Evolutionary conservation across 1,140 invertebrate species (phyloP), one percentile per base, ranked within the genome.

Genomic region (Conus betulinus): DNA sequence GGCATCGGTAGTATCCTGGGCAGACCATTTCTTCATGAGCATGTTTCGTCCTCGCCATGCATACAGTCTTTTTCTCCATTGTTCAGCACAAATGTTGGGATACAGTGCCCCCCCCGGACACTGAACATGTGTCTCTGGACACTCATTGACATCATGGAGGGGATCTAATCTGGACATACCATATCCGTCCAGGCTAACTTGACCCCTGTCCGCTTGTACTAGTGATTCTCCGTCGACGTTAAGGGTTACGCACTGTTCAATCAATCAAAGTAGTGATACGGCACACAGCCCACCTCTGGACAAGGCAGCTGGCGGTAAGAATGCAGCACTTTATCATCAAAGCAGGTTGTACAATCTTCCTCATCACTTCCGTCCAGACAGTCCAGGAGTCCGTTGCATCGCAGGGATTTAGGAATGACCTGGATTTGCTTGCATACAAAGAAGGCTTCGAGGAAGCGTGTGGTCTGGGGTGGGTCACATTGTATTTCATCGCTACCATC

Each of bases 401-500:
- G 52, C 55, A 10, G 17, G 20, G 39, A n/a, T 27, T 57, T 25
- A 8, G 85, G 4, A 7, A 90, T 17, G 0, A 82, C 27, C 87
- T 83, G 79, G 20, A 84, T 53, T 15, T 88, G 78, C 52, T n/a
- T 83, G 89, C 87, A 90, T 13, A 71, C 63, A 39, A 79, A 78
- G 17, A 87, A 71, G 0, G n/a, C 20, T 0, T 51, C 7, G 0
- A 67, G 82, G 23, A 88, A 57, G 11, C 23, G 3, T 15, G 1
- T 27, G n/a, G 63, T 52, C 25, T 71, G 23, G 8, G 87, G 60
- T 0, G 20, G 27, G 0, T 76, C n/a, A 55, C 89, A 90, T 6
- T 25, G 20, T 1, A 23, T 71, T 55, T 90, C 89, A 55, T 90
- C 89, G 67, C 79, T 84, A 23, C 60, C 76, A 27, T 88, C 89